Evolutionary conservation across 1,140 invertebrate species (phyloP).

Genomic region (Neodiprion virginianus): DNA sequence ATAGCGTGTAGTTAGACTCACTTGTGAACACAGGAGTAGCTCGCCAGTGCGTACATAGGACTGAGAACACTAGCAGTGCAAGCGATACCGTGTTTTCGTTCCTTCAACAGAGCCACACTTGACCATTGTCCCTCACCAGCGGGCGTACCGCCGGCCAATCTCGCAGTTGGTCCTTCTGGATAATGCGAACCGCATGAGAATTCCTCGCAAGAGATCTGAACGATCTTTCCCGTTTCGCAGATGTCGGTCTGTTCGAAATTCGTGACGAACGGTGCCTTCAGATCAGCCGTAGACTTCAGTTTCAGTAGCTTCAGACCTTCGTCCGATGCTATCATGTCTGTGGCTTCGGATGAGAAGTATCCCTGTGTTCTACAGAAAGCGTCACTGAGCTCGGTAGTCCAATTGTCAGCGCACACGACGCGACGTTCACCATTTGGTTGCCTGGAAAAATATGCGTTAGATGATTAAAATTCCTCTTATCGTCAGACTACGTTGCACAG

Average conservation of each 20-base stretch:
- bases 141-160: constrained; percentile 61
- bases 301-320: constrained; percentile 44
- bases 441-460: constrained; percentile 31
- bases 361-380: constrained; percentile 64
- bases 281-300: constrained; percentile 50
- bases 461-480: too few species aligned
- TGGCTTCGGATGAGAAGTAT: constrained; percentile 56
- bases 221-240: constrained; percentile 58
- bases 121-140: constrained; percentile 65
- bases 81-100: constrained; percentile 60
- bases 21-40: constrained; percentile 66
- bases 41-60: constrained; percentile 65
- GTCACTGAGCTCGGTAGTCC: constrained; percentile 64
- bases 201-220: constrained; percentile 66
- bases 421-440: constrained; percentile 54
- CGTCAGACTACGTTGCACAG: too few species aligned
- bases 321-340: constrained; percentile 44
- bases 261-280: constrained; percentile 47
- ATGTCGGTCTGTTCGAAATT: constrained; percentile 55
- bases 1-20: constrained; percentile 31
- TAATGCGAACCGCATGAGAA: constrained; percentile 63
- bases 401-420: constrained; percentile 63
- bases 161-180: constrained; percentile 52
- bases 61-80: constrained; percentile 68
- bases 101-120: constrained; percentile 64